Percentiles rank a stretch among this genome's conserved stretches.
These are phyloP conservation scores for Volucella zonaria DNA, from an alignment of 2,888 invertebrate genomes.

Conservation along the genomic window DNA sequence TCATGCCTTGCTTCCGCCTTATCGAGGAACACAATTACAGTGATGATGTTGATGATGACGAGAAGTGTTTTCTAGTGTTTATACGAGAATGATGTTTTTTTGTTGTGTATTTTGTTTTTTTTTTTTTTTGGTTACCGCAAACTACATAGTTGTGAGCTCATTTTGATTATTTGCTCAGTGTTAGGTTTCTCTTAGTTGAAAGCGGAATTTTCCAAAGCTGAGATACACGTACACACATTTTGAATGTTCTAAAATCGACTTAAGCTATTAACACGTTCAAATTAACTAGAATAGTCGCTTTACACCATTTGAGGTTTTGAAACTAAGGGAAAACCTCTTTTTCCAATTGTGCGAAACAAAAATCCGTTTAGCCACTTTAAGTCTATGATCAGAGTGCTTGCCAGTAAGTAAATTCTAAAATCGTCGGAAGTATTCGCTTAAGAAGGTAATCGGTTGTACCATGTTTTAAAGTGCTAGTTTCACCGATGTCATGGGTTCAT, in stretches of 20 bases:
- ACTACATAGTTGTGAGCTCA: conserved; percentile 10
- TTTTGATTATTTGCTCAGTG: conserved; percentile 5
- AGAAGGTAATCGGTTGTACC: no score
- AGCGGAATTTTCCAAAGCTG: conserved; percentile 37
- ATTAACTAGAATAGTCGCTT: not conserved
- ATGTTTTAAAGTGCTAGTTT: no score
- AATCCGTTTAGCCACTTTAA: no score
- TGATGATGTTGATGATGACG: conserved; percentile 34
- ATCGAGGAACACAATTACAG: not conserved
- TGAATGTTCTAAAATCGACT: not conserved
- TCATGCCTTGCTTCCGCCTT: conserved; percentile 38
- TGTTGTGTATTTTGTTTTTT: not conserved
- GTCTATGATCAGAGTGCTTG: no score
- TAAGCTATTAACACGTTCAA: conserved; percentile 30
- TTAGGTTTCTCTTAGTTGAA: conserved; percentile 23
- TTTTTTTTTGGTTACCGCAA: not conserved
- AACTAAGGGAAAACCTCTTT: not conserved
- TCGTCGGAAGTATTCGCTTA: no score
- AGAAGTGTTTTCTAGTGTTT: not conserved
- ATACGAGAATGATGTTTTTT: no score
- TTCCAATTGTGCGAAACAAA: not conserved
- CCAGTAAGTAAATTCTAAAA: no score
- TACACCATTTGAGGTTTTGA: not conserved
- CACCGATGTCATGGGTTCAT: no score
- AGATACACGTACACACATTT: not conserved